phyloP scores from a whole-genome alignment of 23 tunicate species.

The Ciona savignyi region DNA sequence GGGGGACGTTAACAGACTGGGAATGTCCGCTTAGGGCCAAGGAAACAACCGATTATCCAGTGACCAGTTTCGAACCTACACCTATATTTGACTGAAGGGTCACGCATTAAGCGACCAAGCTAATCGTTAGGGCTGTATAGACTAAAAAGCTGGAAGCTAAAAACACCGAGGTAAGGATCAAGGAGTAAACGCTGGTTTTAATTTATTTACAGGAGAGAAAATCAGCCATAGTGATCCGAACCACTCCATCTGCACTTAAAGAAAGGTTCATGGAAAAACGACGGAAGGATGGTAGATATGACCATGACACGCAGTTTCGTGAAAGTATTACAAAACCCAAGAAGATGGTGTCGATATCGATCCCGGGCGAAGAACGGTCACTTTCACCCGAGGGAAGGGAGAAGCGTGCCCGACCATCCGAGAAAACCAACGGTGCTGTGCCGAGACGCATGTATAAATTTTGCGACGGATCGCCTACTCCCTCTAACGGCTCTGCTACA shows the following conservation, averaged over 20 bases:
- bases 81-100: too few relatives aligned
- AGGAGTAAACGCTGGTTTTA: not conserved
- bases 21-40: too few relatives aligned
- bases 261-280: slow-evolving; percentile 54
- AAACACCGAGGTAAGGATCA: too few relatives aligned
- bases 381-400: not conserved
- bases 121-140: too few relatives aligned
- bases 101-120: too few relatives aligned
- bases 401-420: not conserved
- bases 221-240: slow-evolving; percentile 31
- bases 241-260: slow-evolving; percentile 72
- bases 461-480: slow-evolving; percentile 7
- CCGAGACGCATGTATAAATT: slow-evolving; percentile 43
- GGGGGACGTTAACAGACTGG: too few relatives aligned
- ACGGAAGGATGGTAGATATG: slow-evolving; percentile 5
- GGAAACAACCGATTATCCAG: too few relatives aligned
- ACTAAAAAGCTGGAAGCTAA: too few relatives aligned
- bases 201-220: slow-evolving; percentile 35
- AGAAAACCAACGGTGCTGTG: not conserved
- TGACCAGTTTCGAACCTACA: too few relatives aligned
- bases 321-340: not conserved
- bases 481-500: not conserved
- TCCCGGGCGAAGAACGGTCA: not conserved
- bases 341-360: not conserved
- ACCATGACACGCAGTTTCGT: not conserved